phyloP scores from a whole-genome alignment of 2,797 vertebrate genomes.

The Ataeniobius toweri region DNA sequence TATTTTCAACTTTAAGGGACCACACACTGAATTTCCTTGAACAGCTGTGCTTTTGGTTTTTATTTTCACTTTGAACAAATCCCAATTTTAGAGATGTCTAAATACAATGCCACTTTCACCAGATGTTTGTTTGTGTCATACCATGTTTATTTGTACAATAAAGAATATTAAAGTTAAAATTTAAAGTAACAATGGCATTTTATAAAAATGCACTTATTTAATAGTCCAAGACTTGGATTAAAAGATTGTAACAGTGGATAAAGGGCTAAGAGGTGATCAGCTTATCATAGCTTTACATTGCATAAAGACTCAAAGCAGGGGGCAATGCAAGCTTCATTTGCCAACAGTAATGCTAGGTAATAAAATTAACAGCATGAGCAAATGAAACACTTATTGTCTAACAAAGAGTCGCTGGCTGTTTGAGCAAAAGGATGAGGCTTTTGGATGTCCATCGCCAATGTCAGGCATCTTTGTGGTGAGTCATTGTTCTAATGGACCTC shows the following conservation, averaged over 20 bases:
- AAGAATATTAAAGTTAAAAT: neutral
- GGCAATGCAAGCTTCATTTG: neutral
- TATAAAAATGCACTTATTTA: neutral
- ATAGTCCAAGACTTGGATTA: neutral
- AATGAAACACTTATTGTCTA: neutral
- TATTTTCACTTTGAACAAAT: neutral
- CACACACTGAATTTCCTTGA: neutral
- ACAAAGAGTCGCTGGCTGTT: neutral
- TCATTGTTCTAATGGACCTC: neutral
- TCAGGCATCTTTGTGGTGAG: constrained; percentile 4
- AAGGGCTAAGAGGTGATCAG: neutral
- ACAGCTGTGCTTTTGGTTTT: neutral
- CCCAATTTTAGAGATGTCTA: neutral
- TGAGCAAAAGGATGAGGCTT: neutral
- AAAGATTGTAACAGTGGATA: neutral
- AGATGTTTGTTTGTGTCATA: neutral
- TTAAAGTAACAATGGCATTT: neutral
- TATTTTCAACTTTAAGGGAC: neutral
- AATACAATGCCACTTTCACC: neutral
- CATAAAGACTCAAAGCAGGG: neutral
- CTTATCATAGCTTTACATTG: neutral
- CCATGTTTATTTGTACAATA: neutral
- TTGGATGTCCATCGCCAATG: neutral
- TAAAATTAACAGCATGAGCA: neutral
- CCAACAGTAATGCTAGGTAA: neutral